A percentile compares a stretch with the other conserved stretches of the same genome.
These are phyloP conservation scores for Petromus typicus DNA, from an alignment of 2,113 vertebrate genomes.

Conservation along the genomic window DNA sequence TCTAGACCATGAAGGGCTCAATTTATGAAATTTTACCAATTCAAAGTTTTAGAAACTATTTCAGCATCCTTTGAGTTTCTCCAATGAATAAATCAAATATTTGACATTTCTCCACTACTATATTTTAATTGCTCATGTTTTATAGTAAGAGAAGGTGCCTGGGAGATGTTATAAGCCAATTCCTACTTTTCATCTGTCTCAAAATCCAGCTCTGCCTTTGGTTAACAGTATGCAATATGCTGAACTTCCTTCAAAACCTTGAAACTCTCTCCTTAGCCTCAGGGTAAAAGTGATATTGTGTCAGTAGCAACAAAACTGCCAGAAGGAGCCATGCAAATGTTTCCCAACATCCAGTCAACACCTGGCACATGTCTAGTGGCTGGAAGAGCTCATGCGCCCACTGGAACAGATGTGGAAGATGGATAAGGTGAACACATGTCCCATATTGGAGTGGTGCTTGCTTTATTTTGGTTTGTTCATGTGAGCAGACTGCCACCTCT, in stretches of 20 bases:
- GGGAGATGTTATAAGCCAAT: neutral
- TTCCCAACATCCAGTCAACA: constrained; percentile 55
- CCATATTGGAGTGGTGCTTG: neutral
- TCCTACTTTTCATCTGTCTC: neutral
- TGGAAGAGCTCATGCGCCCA: neutral
- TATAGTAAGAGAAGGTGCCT: neutral
- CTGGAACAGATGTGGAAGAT: neutral
- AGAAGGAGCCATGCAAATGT: constrained; percentile 50
- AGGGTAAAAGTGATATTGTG: constrained; percentile 54
- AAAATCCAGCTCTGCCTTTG: constrained; percentile 47
- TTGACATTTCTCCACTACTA: constrained; percentile 22
- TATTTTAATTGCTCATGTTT: neutral
- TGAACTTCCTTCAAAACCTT: constrained; percentile 66
- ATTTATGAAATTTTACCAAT: constrained; percentile 6
- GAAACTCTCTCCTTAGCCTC: constrained; percentile 32
- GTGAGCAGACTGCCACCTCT: neutral
- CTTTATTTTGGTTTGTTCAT: neutral
- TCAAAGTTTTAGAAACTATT: constrained; percentile 29
- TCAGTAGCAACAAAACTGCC: constrained; percentile 51
- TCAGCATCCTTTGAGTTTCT: constrained; percentile 6
- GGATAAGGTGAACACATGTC: neutral
- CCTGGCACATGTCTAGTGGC: neutral
- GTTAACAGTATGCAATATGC: constrained; percentile 45
- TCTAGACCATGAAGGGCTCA: neutral
- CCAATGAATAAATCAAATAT: constrained; percentile 39